These are phyloP conservation scores for Drosophila yakuba DNA, from an alignment of 1,140 invertebrate genomes.

Conservation along the genomic window DNA sequence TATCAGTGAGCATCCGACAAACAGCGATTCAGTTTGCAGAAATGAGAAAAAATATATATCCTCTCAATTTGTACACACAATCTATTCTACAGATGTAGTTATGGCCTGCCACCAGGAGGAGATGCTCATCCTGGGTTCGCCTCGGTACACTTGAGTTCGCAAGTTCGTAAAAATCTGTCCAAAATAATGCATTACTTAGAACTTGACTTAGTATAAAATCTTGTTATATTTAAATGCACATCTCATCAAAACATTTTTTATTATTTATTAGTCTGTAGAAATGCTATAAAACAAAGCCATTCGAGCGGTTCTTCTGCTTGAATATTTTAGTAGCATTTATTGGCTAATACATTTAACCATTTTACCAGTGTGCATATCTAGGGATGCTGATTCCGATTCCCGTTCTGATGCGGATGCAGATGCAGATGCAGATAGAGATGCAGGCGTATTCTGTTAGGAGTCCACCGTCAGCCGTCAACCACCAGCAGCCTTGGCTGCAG, in stretches of 20 bases:
- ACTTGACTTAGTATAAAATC: too few relatives aligned
- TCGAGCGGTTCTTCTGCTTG: too few relatives aligned
- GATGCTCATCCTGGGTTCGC: background rate
- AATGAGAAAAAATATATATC: conserved; percentile 53
- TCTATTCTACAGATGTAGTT: conserved; percentile 47
- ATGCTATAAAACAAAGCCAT: background rate
- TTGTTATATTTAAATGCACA: too few relatives aligned
- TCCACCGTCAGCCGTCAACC: conserved; percentile 26
- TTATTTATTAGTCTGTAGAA: background rate
- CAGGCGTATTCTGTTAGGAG: conserved; percentile 21
- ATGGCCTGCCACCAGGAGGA: conserved; percentile 28
- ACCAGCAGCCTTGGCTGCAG: conserved; percentile 45
- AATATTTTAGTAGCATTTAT: background rate
- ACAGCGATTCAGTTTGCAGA: conserved; percentile 55
- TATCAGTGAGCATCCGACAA: conserved; percentile 68
- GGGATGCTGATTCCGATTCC: conserved; percentile 2
- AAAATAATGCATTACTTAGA: too few relatives aligned
- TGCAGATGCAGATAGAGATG: conserved; percentile 38
- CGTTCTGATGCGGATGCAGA: conserved; percentile 19
- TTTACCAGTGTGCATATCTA: conserved; percentile 22
- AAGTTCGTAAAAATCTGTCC: background rate
- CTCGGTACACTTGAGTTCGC: conserved; percentile 15
- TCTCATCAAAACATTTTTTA: too few relatives aligned
- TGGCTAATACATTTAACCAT: background rate
- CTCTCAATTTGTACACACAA: conserved; percentile 55